phyloP scores from a whole-genome alignment of 1,140 invertebrate species.

The Ceratina australensis region DNA sequence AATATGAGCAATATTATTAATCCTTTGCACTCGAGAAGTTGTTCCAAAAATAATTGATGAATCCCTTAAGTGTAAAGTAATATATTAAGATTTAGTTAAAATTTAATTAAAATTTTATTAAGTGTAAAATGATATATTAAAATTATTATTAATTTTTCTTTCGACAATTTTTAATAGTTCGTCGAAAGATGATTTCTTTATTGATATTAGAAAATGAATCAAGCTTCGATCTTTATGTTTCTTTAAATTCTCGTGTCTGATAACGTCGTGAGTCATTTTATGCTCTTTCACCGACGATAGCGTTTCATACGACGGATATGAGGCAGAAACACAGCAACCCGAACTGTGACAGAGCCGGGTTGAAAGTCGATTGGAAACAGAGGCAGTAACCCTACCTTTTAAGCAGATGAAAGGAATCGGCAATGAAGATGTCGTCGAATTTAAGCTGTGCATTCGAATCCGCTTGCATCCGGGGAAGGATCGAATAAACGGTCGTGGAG shows the following conservation, averaged over 20 bases:
- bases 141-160: no score
- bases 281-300: not conserved
- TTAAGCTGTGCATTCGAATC: constrained; percentile 29
- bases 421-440: constrained; percentile 55
- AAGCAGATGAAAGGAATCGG: constrained; percentile 57
- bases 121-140: no score
- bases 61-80: no score
- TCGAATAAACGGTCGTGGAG: constrained; percentile 28
- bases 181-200: no score
- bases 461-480: not conserved
- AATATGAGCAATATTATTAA: no score
- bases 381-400: constrained; percentile 55
- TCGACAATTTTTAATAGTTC: no score
- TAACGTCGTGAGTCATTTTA: not conserved
- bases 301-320: constrained; percentile 37
- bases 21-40: no score
- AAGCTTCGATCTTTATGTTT: not conserved
- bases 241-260: not conserved
- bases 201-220: not conserved
- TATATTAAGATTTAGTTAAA: no score
- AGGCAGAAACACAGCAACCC: constrained; percentile 25
- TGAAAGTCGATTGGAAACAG: constrained; percentile 39
- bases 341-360: constrained; percentile 22
- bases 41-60: no score
- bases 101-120: no score